Evolutionary conservation across 2,797 vertebrate genomes (phyloP), one percentile per base, ranked within the genome.

Genomic region (Sciurus vulgaris): DNA sequence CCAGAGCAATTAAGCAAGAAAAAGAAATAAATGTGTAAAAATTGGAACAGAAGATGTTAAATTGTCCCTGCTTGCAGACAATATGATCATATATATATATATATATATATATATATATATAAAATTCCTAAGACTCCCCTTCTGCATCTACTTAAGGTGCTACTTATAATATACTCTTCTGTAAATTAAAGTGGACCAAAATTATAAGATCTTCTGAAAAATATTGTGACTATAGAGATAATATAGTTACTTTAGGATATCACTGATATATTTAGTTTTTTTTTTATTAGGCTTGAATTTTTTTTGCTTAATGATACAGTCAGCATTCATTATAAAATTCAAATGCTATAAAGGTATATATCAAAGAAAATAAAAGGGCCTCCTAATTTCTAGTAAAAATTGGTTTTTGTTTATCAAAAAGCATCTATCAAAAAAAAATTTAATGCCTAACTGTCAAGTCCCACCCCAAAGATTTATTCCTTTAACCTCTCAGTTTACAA

Each of bases 121-220:
- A 76, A 47, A 12, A 13, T 38, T 20, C 38, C 28, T 44, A 33
- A 44, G 35, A 59, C 38, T 41, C 69, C 15, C 41, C 51, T 63
- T 30, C 9, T 26, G 59, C 59, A 26, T 26, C 59, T 59, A 44
- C 9, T 74, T 85, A 51, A 12, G 79, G 15, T 51, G 26, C 47
- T 78, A 47, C 82, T 73, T 44, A 20, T 84, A 85, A 85, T 61
- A 69, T 35, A 44, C 0, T 54, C 33, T 54, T 76, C 51, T 88
- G 74, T 82, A 30, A 51, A 24, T 79, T 30, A 82, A 86, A 86
- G 61, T 73, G 26, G 54, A 85, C 30, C 56, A 56, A 93, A 86
- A 61, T 54, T 35, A 59, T 78, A 59, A 95, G 59, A 83, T 49
- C 33, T 95, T 93, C 83, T 38, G 41, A 49, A 67, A 56, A 72